phyloP scores from a whole-genome alignment of 1,140 invertebrate species.

The Tetramorium alpestre region DNA sequence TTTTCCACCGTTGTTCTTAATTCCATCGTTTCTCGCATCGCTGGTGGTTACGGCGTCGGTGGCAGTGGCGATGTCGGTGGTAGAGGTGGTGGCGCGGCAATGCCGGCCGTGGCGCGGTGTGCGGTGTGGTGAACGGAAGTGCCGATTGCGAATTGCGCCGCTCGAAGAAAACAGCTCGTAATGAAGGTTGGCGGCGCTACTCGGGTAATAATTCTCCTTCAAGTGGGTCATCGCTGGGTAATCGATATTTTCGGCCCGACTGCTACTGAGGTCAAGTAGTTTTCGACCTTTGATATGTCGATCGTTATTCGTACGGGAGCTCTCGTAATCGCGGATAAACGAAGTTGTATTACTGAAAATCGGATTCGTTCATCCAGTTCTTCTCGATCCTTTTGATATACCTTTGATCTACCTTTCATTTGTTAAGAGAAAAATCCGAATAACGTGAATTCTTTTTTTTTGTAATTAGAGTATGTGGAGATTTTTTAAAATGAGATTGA shows the following conservation, averaged over 20 bases:
- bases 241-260: constrained; percentile 68
- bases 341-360: not conserved
- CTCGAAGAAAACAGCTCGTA: constrained; percentile 56
- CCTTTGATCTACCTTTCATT: not conserved
- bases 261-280: constrained; percentile 34
- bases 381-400: not conserved
- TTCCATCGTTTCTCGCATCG: constrained; percentile 44
- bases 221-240: constrained; percentile 67
- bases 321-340: constrained; percentile 42
- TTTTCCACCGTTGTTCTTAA: constrained; percentile 58
- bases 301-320: constrained; percentile 47
- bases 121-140: constrained; percentile 5
- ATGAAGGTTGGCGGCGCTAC: constrained; percentile 61
- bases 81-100: not conserved
- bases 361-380: constrained; percentile 14
- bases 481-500: not conserved
- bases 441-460: not conserved
- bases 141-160: constrained; percentile 40
- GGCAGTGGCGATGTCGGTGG: not conserved
- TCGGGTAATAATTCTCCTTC: constrained; percentile 43
- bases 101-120: not conserved
- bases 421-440: not conserved
- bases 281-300: constrained; percentile 64
- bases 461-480: not conserved
- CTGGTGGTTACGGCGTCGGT: constrained; percentile 8